A percentile compares a stretch with the other conserved stretches of the same genome.
Evolutionary conservation across 2,113 vertebrate species (phyloP).

Genomic region (Felis chaus): DNA sequence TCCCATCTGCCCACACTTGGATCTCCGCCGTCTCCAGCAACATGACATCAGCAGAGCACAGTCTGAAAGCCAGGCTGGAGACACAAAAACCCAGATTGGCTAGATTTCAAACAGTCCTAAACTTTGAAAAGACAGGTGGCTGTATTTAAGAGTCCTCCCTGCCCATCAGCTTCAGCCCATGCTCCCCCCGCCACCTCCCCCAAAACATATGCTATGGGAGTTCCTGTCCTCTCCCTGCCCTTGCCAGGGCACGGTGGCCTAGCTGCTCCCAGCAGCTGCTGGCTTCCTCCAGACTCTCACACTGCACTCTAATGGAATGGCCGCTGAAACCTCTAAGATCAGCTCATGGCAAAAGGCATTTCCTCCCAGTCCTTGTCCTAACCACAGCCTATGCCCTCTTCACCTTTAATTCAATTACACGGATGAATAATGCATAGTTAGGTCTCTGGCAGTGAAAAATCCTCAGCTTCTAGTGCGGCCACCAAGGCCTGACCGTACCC

Average conservation of each 20-base stretch:
- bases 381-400: background rate
- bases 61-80: background rate
- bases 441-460: background rate
- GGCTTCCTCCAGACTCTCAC: background rate
- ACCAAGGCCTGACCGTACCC: background rate
- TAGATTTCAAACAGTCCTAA: background rate
- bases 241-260: background rate
- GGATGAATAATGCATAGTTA: background rate
- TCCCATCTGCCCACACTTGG: background rate
- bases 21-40: background rate
- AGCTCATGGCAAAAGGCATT: background rate
- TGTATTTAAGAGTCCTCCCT: conserved; percentile 38
- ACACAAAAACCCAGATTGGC: background rate
- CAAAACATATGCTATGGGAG: conserved; percentile 1
- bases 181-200: background rate
- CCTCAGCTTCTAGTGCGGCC: background rate
- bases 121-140: conserved; percentile 46
- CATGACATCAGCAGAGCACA: background rate
- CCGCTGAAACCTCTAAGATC: background rate
- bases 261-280: background rate
- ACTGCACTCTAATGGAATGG: background rate
- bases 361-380: background rate
- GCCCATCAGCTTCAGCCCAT: background rate
- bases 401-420: background rate
- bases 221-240: background rate